Conservation (phyloP, 2,888 invertebrate genomes). For the Melanophora roralis region DNA sequence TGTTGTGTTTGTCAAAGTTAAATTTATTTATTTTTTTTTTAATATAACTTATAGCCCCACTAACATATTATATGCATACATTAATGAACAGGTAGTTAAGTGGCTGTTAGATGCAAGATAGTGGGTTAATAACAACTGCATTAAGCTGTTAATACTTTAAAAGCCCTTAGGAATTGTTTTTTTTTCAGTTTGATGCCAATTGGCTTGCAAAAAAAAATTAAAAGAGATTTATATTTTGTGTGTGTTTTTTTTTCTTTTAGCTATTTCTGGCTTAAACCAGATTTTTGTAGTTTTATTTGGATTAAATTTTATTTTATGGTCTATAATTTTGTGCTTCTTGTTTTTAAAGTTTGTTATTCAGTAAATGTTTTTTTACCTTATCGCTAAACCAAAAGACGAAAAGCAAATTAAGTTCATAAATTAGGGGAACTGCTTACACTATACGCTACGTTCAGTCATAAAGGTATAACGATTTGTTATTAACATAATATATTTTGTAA, state of each 20-base stretch:
- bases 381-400: not conserved
- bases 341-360: not conserved
- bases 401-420: constrained; percentile 4
- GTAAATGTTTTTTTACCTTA: not conserved
- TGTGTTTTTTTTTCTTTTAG: not conserved
- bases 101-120: not conserved
- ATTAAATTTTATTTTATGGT: not conserved
- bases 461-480: not conserved
- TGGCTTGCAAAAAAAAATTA: too few species aligned
- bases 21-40: constrained; percentile 35
- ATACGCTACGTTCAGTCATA: not conserved
- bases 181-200: constrained; percentile 4
- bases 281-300: constrained; percentile 17
- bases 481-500: too few species aligned
- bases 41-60: constrained; percentile 43
- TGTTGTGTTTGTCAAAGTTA: constrained; percentile 32
- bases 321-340: constrained; percentile 14
- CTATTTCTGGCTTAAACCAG: constrained; percentile 18
- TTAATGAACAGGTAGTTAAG: constrained; percentile 47
- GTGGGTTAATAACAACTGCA: constrained; percentile 11
- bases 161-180: constrained; percentile 28
- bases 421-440: not conserved
- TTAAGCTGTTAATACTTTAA: not conserved
- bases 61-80: constrained; percentile 60
- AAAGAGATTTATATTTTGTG: too few species aligned